Evolutionary conservation across 1,140 invertebrate species (phyloP), one percentile per base, ranked within the genome.

Genomic region (Platyura marginata): DNA sequence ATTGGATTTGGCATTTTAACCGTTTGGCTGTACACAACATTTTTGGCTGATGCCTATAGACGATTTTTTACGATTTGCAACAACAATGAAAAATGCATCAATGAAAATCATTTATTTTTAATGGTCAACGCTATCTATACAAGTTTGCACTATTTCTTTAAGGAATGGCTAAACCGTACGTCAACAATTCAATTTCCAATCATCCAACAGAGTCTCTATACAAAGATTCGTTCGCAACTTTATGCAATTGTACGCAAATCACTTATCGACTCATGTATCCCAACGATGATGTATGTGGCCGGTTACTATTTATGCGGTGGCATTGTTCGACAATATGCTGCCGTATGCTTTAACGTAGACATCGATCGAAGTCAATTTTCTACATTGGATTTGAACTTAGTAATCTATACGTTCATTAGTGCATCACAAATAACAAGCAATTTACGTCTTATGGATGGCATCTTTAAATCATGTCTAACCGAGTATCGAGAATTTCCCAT

Each of bases 401-500:
- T 79, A 47, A 69, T 78, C 46, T 70, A 74, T 41, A 53, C 71
- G 0, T 82, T 75, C 76, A 57, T 78, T 11, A 73, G 80, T 44
- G 65, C 71, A n/a, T 67, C 72, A 6, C 61, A 80, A 19, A 79
- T 79, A 46, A 61, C 75, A 22, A 64, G 79, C 33, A 77, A 71
- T 38, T 73, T 77, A 57, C 71, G 75, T 49, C 68, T 70, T 1
- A 79, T 81, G 69, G 69, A 69, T 49, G 61, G 74, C 35, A 65
- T 81, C 29, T 82, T 79, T 43, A 70, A 78, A 47, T 68, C 79
- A 47, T 66, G 76, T 44, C 54, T 84, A 13, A 78, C 78, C 1
- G 74, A 81, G 58, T 71, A 72, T 50, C 61, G 74, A 46, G 62
- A 68, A 8, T 78, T 77, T 54, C 65, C 67, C 5, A 65, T 77